Evolutionary conservation across 2,113 vertebrate genomes (phyloP).

Genomic region (Ammodytes dubius): DNA sequence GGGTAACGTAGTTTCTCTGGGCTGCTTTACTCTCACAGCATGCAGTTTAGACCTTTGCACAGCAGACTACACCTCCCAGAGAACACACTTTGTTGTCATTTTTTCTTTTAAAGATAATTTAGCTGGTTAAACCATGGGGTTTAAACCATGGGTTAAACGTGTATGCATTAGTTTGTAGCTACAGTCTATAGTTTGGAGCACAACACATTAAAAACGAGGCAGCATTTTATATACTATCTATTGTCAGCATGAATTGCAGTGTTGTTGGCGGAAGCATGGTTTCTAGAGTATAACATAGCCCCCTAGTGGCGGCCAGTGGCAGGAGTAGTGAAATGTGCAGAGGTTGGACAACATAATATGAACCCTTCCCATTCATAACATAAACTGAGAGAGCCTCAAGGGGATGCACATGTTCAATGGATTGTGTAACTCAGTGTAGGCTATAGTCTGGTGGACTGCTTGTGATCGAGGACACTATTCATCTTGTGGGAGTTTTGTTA

Average conservation of each 20-base stretch:
- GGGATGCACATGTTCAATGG: neutral
- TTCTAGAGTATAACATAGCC: conserved; percentile 60
- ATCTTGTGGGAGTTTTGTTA: neutral
- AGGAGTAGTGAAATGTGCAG: neutral
- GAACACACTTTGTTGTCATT: neutral
- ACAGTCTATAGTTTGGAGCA: neutral
- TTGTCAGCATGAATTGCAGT: too few relatives aligned
- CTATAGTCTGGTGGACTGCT: neutral
- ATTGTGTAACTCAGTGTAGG: too few relatives aligned
- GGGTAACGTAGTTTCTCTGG: conserved; percentile 40
- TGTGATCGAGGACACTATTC: neutral
- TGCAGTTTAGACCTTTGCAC: accelerated
- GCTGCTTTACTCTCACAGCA: accelerated
- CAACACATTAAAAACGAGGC: neutral
- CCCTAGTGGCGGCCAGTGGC: conserved; percentile 61
- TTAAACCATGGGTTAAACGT: too few relatives aligned
- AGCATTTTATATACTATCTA: neutral
- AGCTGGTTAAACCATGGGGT: accelerated
- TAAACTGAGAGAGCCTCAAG: too few relatives aligned
- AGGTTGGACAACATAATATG: neutral
- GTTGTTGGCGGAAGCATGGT: neutral
- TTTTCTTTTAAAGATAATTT: neutral
- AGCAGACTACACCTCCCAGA: conserved; percentile 65
- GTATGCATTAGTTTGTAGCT: too few relatives aligned
- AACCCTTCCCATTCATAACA: neutral